phyloP scores from a whole-genome alignment of 2,113 vertebrate species.

The Tragelaphus buxtoni region DNA sequence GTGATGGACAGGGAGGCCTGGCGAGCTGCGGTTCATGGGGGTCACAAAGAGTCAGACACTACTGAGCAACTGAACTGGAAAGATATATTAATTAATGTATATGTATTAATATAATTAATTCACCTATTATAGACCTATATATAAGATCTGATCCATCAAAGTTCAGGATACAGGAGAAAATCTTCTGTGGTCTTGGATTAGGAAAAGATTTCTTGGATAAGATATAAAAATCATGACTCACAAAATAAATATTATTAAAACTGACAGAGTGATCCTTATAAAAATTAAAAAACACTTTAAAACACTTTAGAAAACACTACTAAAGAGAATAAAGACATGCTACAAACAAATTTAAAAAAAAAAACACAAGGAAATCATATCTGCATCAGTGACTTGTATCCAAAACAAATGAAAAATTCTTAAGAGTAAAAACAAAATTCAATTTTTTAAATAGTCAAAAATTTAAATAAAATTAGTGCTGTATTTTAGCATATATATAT shows the following conservation, averaged over 20 bases:
- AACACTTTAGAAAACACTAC: not conserved
- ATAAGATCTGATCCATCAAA: not conserved
- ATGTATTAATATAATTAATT: not conserved
- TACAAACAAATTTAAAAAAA: not conserved
- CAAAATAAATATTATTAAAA: not conserved
- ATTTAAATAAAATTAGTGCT: not conserved
- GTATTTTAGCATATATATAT: not conserved
- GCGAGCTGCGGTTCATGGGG: not conserved
- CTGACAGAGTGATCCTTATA: not conserved
- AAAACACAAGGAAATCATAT: not conserved
- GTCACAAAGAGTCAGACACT: not conserved
- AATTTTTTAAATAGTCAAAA: not conserved
- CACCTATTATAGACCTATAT: not conserved
- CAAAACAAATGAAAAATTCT: not conserved
- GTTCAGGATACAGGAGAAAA: not conserved
- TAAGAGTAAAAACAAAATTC: not conserved
- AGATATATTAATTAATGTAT: not conserved
- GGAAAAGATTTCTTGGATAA: not conserved
- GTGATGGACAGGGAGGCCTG: not conserved
- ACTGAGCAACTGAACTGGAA: not conserved
- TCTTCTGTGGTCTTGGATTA: not conserved
- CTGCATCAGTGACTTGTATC: not conserved
- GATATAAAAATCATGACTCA: not conserved
- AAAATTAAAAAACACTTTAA: not conserved
- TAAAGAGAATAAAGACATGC: not conserved